phyloP scores from a whole-genome alignment of 2,797 vertebrate species.

The Tympanoctomys barrerae region DNA sequence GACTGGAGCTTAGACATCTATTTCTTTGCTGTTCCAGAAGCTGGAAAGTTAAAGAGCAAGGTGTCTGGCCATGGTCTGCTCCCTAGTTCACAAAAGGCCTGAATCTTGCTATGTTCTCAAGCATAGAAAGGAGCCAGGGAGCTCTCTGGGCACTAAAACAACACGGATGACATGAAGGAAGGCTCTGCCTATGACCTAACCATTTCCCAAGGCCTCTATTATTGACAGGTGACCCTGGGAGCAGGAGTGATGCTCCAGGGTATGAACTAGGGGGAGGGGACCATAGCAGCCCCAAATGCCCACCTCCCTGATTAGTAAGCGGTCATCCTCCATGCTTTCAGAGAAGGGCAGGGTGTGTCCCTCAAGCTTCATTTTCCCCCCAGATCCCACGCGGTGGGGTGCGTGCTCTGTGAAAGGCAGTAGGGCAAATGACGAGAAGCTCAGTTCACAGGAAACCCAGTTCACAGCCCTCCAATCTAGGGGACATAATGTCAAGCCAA shows the following conservation, averaged over 20 bases:
- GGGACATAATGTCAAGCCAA: not conserved
- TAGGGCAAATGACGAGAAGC: not conserved
- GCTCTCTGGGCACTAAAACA: not conserved
- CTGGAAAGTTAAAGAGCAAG: not conserved
- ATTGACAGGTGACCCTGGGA: too few species aligned
- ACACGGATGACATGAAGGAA: not conserved
- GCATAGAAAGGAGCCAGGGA: fast-evolving
- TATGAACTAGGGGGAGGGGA: not conserved
- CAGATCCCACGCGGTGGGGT: not conserved
- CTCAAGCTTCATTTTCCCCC: fast-evolving
- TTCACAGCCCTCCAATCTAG: not conserved
- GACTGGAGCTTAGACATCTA: not conserved
- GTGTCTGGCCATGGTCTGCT: not conserved
- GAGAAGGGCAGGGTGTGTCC: too few species aligned
- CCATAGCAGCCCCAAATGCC: not conserved
- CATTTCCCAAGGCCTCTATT: not conserved
- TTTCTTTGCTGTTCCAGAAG: not conserved
- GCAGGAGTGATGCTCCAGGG: not conserved
- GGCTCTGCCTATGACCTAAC: not conserved
- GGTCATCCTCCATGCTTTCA: not conserved
- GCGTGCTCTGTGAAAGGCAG: not conserved
- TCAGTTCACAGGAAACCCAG: too few species aligned
- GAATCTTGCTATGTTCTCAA: not conserved
- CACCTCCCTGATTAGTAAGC: not conserved
- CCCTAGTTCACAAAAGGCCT: too few species aligned